phyloP scores from a whole-genome alignment of 1,140 invertebrate species.

The Lasaia peninsularis region DNA sequence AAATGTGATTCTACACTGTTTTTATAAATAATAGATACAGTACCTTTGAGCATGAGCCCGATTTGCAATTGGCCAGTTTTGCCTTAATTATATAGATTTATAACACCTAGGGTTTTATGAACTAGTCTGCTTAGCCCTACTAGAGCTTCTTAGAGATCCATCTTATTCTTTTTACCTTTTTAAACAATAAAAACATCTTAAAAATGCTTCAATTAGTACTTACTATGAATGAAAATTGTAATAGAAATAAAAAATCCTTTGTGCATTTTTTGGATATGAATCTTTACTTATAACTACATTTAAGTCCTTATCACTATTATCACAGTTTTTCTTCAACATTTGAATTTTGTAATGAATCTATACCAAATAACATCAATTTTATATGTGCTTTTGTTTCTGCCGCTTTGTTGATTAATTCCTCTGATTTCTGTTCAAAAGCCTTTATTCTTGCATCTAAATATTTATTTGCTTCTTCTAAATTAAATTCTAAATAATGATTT shows the following conservation, averaged over 20 bases:
- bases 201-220: no score
- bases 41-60: no score
- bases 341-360: constrained; percentile 77
- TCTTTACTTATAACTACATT: not conserved
- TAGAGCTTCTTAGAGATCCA: no score
- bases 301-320: not conserved
- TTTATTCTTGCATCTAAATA: constrained; percentile 85
- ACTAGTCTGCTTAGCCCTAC: no score
- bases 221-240: no score
- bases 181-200: no score
- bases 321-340: constrained; percentile 19
- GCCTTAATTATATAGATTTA: no score
- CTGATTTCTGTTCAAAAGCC: constrained; percentile 80
- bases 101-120: no score
- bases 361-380: constrained; percentile 84
- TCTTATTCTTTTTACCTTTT: no score
- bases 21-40: no score
- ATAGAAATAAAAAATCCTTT: constrained; percentile 14
- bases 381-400: constrained; percentile 87
- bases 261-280: not conserved
- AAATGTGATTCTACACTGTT: no score
- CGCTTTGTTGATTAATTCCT: constrained; percentile 81
- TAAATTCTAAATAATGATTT: constrained; percentile 86
- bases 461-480: constrained; percentile 82
- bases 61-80: no score